Base-by-base conservation (phyloP, 2,113 vertebrate species). In the Lepisosteus osseus region DNA sequence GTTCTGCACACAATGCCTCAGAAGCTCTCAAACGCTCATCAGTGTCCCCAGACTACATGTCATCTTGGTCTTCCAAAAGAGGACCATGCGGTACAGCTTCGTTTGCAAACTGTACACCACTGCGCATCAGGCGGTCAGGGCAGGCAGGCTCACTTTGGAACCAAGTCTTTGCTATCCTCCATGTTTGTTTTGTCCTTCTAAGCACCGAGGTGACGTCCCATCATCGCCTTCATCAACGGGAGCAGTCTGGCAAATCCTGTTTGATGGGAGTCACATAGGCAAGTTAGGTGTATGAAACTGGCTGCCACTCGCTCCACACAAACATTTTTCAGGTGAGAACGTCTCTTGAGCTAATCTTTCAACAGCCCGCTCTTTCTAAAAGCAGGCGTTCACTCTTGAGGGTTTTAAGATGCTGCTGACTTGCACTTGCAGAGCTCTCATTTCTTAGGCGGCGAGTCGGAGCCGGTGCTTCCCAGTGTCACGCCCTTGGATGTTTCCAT, bases 21-120 rank as follows among this genome's bases (percentile, higher is more conserved):
- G 69, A 87, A 96, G 94, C 81, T 93, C 96, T 97, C 93, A 98
- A 91, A 94, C 94, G 84, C 84, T 87, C 92, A 91, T 92, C 91
- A 91, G 88, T 82, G 93, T 93, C 92, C 89, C 87, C 82, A 79
- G 86, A 83, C 85, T 88, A 91, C 77, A 86, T 88, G 83, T 90
- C 95, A 96, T 96, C 84, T 85, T 96, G 88, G 93, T 91, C 92
- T 90, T 92, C 88, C 88, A 83, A 78, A 86, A 83, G 61, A 73
- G 83, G 91, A 86, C 89, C 74, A 76, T 76, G 84, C 83, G 86
- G 89, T 78, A 89, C 88, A 90, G 86, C 74, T 87, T 84, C 76
- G 82, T 84, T 55, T 59, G 15, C 86, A 86, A 87, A 81, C 73
- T 82, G 86, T 87, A 92, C 85, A 88, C 87, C 92, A 11, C n/a